phyloP scores from a whole-genome alignment of 2,888 invertebrate genomes.

The Scelioninae gen. 1 region DNA sequence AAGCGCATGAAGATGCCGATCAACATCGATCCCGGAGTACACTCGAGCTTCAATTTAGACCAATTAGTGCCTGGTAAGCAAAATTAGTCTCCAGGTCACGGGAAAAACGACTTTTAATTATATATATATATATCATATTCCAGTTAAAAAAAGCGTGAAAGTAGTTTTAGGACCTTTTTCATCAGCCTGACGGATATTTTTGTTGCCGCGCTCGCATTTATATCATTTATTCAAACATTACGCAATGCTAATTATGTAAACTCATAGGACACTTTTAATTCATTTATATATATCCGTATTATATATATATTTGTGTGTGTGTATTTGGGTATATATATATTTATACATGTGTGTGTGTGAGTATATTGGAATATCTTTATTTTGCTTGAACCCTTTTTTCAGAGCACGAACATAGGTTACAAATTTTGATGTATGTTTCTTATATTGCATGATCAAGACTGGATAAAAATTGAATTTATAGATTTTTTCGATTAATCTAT shows the following conservation, averaged over 20 bases:
- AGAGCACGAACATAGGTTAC: conserved; percentile 56
- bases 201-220: conserved; percentile 2
- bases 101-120: neutral
- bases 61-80: conserved; percentile 88
- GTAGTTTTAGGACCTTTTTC: conserved; percentile 12
- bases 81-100: neutral
- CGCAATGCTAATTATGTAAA: neutral
- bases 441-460: neutral
- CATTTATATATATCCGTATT: too few relatives aligned
- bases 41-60: conserved; percentile 95
- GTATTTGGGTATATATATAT: too few relatives aligned
- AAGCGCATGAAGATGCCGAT: conserved; percentile 94
- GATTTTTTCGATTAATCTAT: too few relatives aligned
- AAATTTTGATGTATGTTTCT: conserved; percentile 8
- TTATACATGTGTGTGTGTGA: too few relatives aligned
- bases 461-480: too few relatives aligned
- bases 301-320: too few relatives aligned
- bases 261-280: neutral
- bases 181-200: neutral
- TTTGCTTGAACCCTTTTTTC: conserved; percentile 1
- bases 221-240: conserved; percentile 1
- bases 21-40: conserved; percentile 96
- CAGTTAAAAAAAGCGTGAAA: neutral
- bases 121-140: too few relatives aligned
- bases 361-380: neutral